Base-by-base conservation (phyloP, 2,797 vertebrate genomes). In the Sphenodon punctatus region DNA sequence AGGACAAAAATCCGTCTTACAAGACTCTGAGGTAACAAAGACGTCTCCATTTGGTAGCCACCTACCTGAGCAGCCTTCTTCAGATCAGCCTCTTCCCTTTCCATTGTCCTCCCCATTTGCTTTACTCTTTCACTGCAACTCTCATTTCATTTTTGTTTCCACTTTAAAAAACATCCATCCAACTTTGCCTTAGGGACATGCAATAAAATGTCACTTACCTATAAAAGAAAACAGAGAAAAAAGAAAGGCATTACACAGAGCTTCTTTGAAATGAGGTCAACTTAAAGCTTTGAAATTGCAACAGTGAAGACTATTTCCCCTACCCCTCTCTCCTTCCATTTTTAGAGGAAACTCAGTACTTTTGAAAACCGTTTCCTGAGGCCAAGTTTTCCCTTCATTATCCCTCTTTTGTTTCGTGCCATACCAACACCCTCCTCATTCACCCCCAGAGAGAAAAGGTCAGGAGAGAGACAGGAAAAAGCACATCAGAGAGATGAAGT, bases 121-220 rank as follows among this genome's bases (percentile, higher is more conserved):
- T 84, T 86, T 72, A 65, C 32, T 82, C 59, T 90, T 80, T 86
- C 49, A 17, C 53, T 22, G 72, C 23, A 10, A 5, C 17, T 79
- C 75, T 88, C 72, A 71, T 70, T 87, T 88, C 75, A 34, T 85
- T 30, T 60, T 67, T 20, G 22, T 82, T 86, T 79, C 67, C 41
- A 27, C 59, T 92, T 88, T 87, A 66, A 84, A 80, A 53, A 38
- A 58, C 27, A 81, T 12, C 9, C 82, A 89, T 87, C 94, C 84
- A 89, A 91, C 91, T 93, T 93, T 92, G 90, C 94, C 90, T 91
- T 87, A 85, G 87, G 91, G 91, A 91, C 77, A 83, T 94, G 85
- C 36, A 86, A 93, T 86, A 93, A 95, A 95, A 94, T 93, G 88
- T 90, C 94, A 96, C 93, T 95, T 95, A 95, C 94, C 94, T 95